Conservation (phyloP, 2,113 vertebrate species). For the Corythornis vintsioides region DNA sequence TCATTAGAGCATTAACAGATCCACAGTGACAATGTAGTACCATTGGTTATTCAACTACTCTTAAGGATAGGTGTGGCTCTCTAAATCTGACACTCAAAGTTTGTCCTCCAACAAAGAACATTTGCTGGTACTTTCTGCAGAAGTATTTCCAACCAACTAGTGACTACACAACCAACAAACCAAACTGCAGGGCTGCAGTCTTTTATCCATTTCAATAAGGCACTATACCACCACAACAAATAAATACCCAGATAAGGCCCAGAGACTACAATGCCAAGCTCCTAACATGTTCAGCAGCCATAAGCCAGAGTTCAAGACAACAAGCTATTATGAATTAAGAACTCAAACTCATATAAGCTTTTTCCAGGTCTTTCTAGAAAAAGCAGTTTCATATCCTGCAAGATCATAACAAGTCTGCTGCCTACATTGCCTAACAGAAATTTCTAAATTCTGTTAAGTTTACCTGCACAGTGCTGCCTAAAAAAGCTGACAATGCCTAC, state of each 20-base stretch:
- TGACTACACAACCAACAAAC: neutral
- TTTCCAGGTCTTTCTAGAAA: neutral
- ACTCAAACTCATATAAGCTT: neutral
- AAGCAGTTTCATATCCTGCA: neutral
- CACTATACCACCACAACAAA: neutral
- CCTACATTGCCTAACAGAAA: neutral
- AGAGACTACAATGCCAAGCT: neutral
- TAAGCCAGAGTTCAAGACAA: neutral
- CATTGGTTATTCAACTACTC: neutral
- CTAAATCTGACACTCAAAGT: neutral
- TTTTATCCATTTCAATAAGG: neutral
- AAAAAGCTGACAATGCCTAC: rapidly evolving
- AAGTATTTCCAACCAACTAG: neutral
- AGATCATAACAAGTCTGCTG: neutral
- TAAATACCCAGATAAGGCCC: neutral
- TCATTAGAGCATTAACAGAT: neutral
- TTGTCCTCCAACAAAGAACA: neutral
- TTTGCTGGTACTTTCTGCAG: neutral
- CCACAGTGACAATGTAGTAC: rapidly evolving
- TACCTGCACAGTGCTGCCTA: neutral
- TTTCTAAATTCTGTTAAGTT: neutral
- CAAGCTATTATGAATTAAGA: neutral
- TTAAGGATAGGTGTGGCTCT: neutral
- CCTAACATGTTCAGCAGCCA: neutral
- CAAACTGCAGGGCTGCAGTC: neutral